phyloP scores from a whole-genome alignment of 2,888 invertebrate genomes.

The Mantis religiosa region DNA sequence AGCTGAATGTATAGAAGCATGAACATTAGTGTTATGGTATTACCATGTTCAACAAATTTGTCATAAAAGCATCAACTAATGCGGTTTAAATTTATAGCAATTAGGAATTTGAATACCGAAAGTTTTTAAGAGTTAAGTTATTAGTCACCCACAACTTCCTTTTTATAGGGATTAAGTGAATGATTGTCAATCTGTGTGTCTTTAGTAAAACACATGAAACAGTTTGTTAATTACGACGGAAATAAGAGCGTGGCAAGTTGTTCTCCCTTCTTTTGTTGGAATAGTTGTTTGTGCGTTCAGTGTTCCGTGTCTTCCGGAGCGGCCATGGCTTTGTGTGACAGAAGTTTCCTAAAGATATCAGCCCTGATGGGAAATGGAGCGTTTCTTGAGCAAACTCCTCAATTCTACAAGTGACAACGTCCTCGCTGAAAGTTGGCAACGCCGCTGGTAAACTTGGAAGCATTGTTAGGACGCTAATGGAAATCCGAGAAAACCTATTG shows the following conservation, averaged over 20 bases:
- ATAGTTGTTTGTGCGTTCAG: neutral
- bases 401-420: neutral
- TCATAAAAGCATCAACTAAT: no score
- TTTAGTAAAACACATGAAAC: neutral
- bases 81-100: no score
- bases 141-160: no score
- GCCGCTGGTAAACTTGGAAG: neutral
- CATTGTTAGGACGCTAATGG: constrained; percentile 19
- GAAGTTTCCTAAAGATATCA: neutral
- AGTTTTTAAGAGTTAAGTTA: no score
- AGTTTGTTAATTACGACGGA: neutral
- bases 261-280: neutral
- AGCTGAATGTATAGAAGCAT: no score
- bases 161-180: no score
- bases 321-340: neutral
- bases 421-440: constrained; percentile 1
- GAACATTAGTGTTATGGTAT: no score
- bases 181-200: neutral
- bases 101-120: no score
- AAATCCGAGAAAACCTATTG: constrained; percentile 24
- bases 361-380: neutral
- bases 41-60: no score
- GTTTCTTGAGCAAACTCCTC: neutral
- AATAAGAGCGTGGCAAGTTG: neutral
- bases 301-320: neutral